phyloP scores from a whole-genome alignment of 2,888 invertebrate species.

The Aleiodes leptofemur region DNA sequence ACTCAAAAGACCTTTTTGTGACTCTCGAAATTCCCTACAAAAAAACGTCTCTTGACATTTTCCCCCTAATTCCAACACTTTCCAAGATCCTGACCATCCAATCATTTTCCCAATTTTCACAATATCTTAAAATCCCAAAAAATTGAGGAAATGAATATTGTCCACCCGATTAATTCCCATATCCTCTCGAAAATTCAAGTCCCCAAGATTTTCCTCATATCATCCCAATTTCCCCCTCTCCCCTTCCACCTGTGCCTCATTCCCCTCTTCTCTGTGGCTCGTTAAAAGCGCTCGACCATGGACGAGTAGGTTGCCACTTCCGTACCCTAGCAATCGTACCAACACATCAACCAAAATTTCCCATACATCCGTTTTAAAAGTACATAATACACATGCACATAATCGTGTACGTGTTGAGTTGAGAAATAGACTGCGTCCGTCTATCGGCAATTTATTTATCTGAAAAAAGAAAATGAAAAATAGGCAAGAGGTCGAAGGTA shows the following conservation, averaged over 20 bases:
- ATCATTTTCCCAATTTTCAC: neutral
- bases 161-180: constrained; percentile 35
- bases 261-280: constrained; percentile 28
- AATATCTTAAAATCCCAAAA: neutral
- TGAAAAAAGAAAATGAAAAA: constrained; percentile 24
- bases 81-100: neutral
- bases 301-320: constrained; percentile 36
- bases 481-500: constrained; percentile 49
- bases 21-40: no score
- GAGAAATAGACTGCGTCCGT: constrained; percentile 16
- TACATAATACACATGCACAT: constrained; percentile 13
- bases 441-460: constrained; percentile 51
- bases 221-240: neutral
- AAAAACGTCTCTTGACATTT: no score
- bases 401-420: constrained; percentile 22
- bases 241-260: neutral
- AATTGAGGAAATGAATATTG: constrained; percentile 43
- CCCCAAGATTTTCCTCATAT: constrained; percentile 35
- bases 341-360: neutral
- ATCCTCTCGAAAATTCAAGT: constrained; percentile 39
- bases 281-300: constrained; percentile 52
- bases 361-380: neutral
- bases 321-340: constrained; percentile 32
- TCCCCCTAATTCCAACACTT: neutral
- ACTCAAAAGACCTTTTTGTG: no score